A percentile compares a stretch with the other conserved stretches of the same genome.
Evolutionary conservation across 1,140 invertebrate species (phyloP).

Genomic region (Andrena cerasifolii): DNA sequence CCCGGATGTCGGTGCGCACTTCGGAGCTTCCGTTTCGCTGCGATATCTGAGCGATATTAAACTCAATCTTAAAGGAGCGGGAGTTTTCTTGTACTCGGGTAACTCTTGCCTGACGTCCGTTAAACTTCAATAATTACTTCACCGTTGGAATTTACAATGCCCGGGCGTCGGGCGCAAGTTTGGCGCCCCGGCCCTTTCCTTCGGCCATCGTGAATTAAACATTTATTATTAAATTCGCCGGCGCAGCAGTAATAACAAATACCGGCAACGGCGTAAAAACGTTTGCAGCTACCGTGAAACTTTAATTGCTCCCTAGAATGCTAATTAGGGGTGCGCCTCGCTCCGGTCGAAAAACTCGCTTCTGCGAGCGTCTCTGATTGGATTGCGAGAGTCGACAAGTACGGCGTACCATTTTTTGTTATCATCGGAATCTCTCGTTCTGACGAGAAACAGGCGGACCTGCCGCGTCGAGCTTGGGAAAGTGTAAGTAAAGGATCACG

Average conservation of each 20-base stretch:
- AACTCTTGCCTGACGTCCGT: conserved; percentile 53
- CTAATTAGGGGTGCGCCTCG: neutral
- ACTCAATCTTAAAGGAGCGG: conserved; percentile 55
- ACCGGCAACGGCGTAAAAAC: conserved; percentile 1
- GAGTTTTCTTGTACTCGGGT: conserved; percentile 56
- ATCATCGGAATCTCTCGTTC: no score
- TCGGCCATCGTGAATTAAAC: neutral
- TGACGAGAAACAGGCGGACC: no score
- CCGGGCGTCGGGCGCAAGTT: neutral
- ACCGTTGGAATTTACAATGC: conserved; percentile 45
- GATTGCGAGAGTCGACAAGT: no score
- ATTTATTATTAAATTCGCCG: conserved; percentile 25
- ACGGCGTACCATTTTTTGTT: no score
- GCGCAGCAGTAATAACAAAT: conserved; percentile 15
- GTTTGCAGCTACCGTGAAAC: neutral
- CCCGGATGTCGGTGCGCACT: conserved; percentile 48
- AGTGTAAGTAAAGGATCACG: no score
- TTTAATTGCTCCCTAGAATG: conserved; percentile 24
- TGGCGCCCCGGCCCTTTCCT: no score
- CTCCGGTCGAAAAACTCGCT: neutral
- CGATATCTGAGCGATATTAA: conserved; percentile 65
- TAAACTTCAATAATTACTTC: conserved; percentile 64
- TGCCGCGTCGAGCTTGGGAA: no score
- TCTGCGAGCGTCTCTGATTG: no score
- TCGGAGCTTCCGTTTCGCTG: conserved; percentile 44